These are phyloP conservation scores for Microcaecilia unicolor DNA, from an alignment of 2,797 vertebrate species.

Conservation along the genomic window DNA sequence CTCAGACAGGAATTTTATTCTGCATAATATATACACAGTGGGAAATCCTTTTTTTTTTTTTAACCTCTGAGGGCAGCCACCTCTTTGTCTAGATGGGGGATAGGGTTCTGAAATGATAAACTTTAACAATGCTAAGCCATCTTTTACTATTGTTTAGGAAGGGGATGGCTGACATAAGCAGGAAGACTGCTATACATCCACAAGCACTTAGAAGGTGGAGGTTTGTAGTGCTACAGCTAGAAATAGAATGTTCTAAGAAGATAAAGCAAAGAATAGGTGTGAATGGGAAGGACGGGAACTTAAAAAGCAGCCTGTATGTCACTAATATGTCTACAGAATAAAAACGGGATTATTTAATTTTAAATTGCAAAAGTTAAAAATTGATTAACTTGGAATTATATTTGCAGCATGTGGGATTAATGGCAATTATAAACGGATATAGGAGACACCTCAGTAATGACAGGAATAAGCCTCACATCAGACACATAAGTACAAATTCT, in stretches of 20 bases:
- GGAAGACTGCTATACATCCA: too few species aligned
- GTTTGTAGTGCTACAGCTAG: too few species aligned
- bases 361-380: constrained; percentile 28
- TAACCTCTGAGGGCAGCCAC: too few species aligned
- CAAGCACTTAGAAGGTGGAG: too few species aligned
- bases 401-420: constrained; percentile 28
- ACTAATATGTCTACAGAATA: constrained; percentile 46
- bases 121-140: background rate
- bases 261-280: constrained; percentile 28
- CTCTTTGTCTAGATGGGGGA: too few species aligned
- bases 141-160: background rate
- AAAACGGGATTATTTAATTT: constrained; percentile 36
- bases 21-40: constrained; percentile 47
- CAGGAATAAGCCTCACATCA: constrained; percentile 33
- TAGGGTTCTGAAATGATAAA: too few species aligned
- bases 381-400: constrained; percentile 40
- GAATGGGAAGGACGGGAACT: constrained; percentile 29
- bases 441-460: constrained; percentile 38
- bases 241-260: too few species aligned
- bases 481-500: constrained; percentile 28
- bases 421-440: constrained; percentile 27
- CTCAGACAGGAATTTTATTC: constrained; percentile 55
- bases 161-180: background rate
- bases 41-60: constrained; percentile 39
- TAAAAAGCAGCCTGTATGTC: constrained; percentile 49